A percentile compares a stretch with the other conserved stretches of the same genome.
Conservation (phyloP, 2,797 vertebrate genomes). For the Clangula hyemalis region DNA sequence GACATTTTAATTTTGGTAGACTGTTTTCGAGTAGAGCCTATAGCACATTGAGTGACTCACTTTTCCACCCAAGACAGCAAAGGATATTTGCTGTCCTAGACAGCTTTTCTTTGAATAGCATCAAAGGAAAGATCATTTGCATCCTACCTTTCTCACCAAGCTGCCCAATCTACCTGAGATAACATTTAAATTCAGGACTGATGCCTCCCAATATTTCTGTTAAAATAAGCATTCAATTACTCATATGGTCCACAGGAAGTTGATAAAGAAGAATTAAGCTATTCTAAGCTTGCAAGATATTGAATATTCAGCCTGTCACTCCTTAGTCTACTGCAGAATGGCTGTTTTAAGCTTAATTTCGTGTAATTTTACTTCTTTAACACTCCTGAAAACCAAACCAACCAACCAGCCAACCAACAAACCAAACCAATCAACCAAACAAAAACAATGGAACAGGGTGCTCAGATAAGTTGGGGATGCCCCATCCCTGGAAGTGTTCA, state of each 20-base stretch:
- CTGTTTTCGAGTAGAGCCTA: neutral
- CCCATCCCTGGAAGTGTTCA: too few relatives aligned
- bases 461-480: too few relatives aligned
- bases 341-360: neutral
- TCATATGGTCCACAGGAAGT: neutral
- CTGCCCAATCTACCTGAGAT: neutral
- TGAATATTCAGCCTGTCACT: neutral
- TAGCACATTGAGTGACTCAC: neutral
- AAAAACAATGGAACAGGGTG: too few relatives aligned
- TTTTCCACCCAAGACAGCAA: neutral
- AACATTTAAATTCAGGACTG: neutral
- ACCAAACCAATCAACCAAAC: too few relatives aligned
- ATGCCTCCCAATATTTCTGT: neutral
- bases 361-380: neutral
- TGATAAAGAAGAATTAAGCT: neutral
- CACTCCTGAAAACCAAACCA: too few relatives aligned
- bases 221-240: neutral
- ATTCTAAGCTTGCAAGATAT: neutral
- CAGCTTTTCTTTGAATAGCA: neutral
- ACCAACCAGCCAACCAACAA: too few relatives aligned
- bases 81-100: neutral
- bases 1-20: accelerated
- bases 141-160: neutral
- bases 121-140: neutral
- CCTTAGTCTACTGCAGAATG: neutral